Conservation (phyloP, 2,113 vertebrate genomes). For the Limnothrissa miodon region DNA sequence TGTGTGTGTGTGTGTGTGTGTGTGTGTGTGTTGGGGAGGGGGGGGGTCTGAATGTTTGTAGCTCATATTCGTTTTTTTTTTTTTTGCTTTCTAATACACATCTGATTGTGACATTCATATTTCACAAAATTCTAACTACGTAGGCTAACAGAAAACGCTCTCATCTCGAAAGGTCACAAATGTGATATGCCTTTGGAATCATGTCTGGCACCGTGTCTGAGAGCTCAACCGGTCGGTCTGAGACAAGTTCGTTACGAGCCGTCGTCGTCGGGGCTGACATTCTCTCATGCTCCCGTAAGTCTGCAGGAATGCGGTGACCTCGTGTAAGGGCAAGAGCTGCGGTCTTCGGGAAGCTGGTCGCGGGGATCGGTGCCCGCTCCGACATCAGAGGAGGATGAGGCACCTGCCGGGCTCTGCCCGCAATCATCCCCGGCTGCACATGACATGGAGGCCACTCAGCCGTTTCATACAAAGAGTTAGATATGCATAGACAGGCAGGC, state of each 20-base stretch:
- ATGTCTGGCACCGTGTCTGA: not conserved
- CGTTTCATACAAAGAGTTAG: not conserved
- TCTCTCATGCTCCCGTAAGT: conserved; percentile 10
- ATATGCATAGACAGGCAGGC: not conserved
- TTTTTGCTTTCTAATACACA: too few relatives aligned
- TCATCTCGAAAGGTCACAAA: not conserved
- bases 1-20: too few relatives aligned
- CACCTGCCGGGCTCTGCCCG: not conserved
- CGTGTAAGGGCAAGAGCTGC: too few relatives aligned
- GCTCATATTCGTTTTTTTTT: too few relatives aligned
- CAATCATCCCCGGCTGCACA: not conserved
- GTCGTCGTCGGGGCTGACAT: not conserved
- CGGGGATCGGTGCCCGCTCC: not conserved
- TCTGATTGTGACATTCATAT: not conserved
- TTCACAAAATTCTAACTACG: not conserved
- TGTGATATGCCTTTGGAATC: not conserved
- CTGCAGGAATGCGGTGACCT: not conserved
- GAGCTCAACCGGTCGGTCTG: not conserved
- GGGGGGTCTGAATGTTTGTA: not conserved
- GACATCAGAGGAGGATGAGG: not conserved
- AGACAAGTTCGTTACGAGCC: not conserved
- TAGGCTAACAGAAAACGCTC: not conserved
- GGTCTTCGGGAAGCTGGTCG: too few relatives aligned
- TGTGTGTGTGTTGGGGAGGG: too few relatives aligned
- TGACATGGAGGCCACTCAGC: not conserved